Percentiles rank a stretch among this genome's conserved stretches.
Evolutionary conservation across 35 echinoderm and acorn worm species (phyloP).

Genomic region (Apostichopus californicus): DNA sequence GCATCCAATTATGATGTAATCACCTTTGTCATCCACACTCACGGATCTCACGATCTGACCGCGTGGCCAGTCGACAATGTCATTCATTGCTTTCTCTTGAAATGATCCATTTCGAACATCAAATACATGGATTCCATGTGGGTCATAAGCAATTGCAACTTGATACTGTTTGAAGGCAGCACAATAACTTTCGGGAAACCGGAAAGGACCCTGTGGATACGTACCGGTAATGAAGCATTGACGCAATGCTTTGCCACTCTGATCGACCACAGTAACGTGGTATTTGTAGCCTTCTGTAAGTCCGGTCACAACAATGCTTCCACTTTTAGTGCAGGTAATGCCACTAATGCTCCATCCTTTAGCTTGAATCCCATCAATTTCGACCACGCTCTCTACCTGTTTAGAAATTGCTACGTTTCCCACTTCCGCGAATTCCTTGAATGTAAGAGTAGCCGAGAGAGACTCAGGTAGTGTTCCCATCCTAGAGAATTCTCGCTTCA

Average conservation of each 20-base stretch:
- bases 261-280: background rate
- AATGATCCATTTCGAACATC: background rate
- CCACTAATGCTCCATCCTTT: background rate
- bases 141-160: background rate
- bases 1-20: background rate
- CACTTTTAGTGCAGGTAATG: background rate
- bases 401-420: background rate
- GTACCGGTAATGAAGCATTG: background rate
- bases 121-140: background rate
- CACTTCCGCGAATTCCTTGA: background rate
- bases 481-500: background rate
- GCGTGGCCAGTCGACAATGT: background rate
- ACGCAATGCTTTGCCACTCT: background rate
- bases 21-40: background rate
- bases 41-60: background rate
- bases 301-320: background rate
- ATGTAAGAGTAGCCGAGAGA: background rate
- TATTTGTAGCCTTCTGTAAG: background rate
- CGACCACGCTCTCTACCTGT: background rate
- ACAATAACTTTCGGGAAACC: constrained; percentile 1
- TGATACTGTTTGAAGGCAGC: background rate
- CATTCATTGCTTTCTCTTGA: background rate
- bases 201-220: background rate
- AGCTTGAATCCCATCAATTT: background rate
- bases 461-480: background rate